These are phyloP conservation scores for Naso thynnoides DNA, from an alignment of 2,797 vertebrate genomes.

Conservation along the genomic window DNA sequence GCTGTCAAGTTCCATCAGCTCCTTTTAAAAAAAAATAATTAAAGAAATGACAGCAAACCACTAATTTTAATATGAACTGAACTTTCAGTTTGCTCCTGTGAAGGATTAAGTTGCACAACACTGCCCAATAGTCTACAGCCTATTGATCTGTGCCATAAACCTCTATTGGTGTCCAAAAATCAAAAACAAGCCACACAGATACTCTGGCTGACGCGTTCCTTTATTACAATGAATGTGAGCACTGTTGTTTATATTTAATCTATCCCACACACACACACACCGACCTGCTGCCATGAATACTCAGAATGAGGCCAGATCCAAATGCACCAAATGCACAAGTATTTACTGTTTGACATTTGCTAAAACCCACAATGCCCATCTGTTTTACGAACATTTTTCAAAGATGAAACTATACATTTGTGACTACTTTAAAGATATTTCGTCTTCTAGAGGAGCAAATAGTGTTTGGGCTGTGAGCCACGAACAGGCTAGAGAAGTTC, in stretches of 20 bases:
- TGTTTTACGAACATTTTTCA: not conserved
- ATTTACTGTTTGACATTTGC: not conserved
- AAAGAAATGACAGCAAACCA: too few species aligned
- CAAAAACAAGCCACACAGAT: not conserved
- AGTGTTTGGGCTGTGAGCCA: not conserved
- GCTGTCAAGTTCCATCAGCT: too few species aligned
- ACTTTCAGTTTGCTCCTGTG: too few species aligned
- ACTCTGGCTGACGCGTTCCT: not conserved
- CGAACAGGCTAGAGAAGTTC: not conserved
- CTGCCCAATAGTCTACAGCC: not conserved
- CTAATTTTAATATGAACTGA: too few species aligned
- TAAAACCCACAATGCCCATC: not conserved
- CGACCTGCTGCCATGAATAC: not conserved
- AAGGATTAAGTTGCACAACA: too few species aligned
- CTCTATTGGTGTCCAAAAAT: not conserved
- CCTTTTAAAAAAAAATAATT: too few species aligned
- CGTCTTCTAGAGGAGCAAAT: not conserved
- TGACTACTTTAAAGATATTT: not conserved
- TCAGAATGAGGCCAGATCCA: constrained; percentile 14
- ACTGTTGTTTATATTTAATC: constrained; percentile 11
- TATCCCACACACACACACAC: not conserved
- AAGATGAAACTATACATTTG: not conserved
- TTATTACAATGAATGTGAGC: not conserved
- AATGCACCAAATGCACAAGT: not conserved
- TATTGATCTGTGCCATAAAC: not conserved